Evolutionary conservation across 1,140 invertebrate genomes (phyloP).

Genomic region (Philopotamus ludificatus): DNA sequence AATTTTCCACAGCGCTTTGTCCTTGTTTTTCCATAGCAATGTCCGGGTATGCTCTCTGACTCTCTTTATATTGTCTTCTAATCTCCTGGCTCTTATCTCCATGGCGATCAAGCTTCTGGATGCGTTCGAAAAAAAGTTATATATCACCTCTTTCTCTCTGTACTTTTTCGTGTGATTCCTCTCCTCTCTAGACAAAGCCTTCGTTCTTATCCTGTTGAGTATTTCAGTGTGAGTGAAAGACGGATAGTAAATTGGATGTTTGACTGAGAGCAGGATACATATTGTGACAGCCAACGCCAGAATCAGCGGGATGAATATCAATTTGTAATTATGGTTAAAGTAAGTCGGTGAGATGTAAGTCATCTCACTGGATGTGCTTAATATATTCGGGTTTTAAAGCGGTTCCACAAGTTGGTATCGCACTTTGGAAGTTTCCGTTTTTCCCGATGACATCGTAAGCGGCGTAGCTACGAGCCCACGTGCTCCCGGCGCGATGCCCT

Average conservation of each 20-base stretch:
- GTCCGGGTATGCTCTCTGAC: slow-evolving; percentile 56
- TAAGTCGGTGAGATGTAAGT: slow-evolving; percentile 37
- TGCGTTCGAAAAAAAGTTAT: slow-evolving; percentile 50
- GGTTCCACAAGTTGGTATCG: slow-evolving; percentile 15
- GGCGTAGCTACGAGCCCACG: slow-evolving; percentile 8
- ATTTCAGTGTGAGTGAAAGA: slow-evolving; percentile 33
- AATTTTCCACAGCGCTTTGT: slow-evolving; percentile 56
- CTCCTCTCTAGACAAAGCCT: slow-evolving; percentile 20
- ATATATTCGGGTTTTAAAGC: not conserved
- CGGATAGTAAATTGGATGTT: slow-evolving; percentile 38
- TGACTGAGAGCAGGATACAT: slow-evolving; percentile 38
- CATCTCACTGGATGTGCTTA: slow-evolving; percentile 27
- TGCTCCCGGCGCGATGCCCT: not conserved
- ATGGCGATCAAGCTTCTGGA: slow-evolving; percentile 57
- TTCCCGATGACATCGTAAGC: slow-evolving; percentile 29
- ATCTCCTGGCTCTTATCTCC: slow-evolving; percentile 57
- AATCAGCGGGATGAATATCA: slow-evolving; percentile 38
- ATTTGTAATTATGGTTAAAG: slow-evolving; percentile 38
- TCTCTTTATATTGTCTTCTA: slow-evolving; percentile 57
- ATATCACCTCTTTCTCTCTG: slow-evolving; percentile 31
- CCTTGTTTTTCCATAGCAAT: slow-evolving; percentile 58
- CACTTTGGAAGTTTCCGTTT: slow-evolving; percentile 9
- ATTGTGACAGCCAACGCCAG: slow-evolving; percentile 37
- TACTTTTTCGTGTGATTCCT: slow-evolving; percentile 18
- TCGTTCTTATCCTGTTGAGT: slow-evolving; percentile 30